A percentile compares a stretch with the other conserved stretches of the same genome.
Evolutionary conservation across 2,888 invertebrate species (phyloP).

Genomic region (Hoplodrina blanda): DNA sequence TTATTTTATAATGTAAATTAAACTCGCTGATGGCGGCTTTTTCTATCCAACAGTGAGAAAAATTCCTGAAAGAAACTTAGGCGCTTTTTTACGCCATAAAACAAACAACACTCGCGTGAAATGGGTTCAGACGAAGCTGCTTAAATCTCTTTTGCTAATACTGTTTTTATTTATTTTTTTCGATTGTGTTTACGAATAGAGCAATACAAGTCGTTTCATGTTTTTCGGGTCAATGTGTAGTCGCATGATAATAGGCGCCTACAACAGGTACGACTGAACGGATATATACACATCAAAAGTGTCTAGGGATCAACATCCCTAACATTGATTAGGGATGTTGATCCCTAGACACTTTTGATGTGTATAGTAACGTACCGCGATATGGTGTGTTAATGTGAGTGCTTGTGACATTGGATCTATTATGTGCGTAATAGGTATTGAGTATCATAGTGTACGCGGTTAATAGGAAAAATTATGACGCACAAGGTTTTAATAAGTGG

Average conservation of each 20-base stretch:
- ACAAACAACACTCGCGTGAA: too few species aligned
- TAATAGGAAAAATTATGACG: constrained; percentile 34
- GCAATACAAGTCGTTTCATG: constrained; percentile 19
- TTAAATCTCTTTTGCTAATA: background rate
- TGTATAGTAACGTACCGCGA: constrained; percentile 21
- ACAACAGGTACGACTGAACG: constrained; percentile 20
- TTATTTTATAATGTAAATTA: too few species aligned
- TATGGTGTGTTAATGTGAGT: constrained; percentile 50
- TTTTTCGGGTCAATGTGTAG: constrained; percentile 39
- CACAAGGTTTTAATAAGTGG: background rate
- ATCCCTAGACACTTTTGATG: too few species aligned
- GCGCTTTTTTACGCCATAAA: too few species aligned
- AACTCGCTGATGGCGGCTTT: too few species aligned
- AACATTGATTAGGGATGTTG: too few species aligned
- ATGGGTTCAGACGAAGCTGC: background rate
- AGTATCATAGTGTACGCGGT: constrained; percentile 12
- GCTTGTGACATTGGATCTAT: constrained; percentile 57
- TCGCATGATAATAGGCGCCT: constrained; percentile 25
- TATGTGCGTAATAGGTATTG: constrained; percentile 47
- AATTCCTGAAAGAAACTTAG: too few species aligned
- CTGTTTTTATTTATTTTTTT: background rate
- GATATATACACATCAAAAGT: too few species aligned
- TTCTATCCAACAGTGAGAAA: too few species aligned
- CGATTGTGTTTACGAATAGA: constrained; percentile 6
- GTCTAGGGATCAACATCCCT: too few species aligned